Base-by-base conservation (phyloP, 1,140 invertebrate genomes). In the Drosophila cardini region DNA sequence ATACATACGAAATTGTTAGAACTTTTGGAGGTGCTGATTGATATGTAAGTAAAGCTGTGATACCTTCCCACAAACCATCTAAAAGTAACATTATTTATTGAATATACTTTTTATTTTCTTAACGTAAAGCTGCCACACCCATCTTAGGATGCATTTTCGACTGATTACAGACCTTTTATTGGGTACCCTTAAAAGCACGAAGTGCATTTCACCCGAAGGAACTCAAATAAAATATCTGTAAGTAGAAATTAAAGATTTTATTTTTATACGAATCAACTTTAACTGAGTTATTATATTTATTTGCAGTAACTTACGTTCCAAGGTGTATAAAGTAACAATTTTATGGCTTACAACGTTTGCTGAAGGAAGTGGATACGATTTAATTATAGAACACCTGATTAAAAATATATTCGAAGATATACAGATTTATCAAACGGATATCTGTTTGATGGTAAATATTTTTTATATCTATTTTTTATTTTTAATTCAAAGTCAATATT, bases 311-410 rank as follows among this genome's bases (percentile, higher is more conserved):
- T 32, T 81, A 4, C 68, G 78, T 3, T 16, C 15, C 9, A 38
- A 55, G 2, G 36, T 61, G 4, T 82, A 80, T 42, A 72, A 53
- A 58, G 62, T 72, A 8, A 50, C 53, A 13, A 62, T 21, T 1
- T 42, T 81, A 10, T 80, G 78, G 78, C 40, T 80, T 21, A 55
- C 46, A 4, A 78, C 38, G 2, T 48, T 81, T 8, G 50, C 26
- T 18, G 78, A 80, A 46, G 78, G 78, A 58, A 82, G 74, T 18
- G 79, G 80, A 38, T 73, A 46, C 7, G 78, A 72, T 45, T 50
- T 73, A 30, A 60, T 80, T 30, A 45, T 60, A 30, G 78, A 78
- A 15, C 13, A 30, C 2, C 42, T 80, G 38, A 42, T 81, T 13
- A 68, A 68, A 30, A 53, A 68, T 63, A 13, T 80, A 42, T 40